Evolutionary conservation across 53 echinoderm and acorn worm genomes (phyloP).

Genomic region (Echinometra lucunter): DNA sequence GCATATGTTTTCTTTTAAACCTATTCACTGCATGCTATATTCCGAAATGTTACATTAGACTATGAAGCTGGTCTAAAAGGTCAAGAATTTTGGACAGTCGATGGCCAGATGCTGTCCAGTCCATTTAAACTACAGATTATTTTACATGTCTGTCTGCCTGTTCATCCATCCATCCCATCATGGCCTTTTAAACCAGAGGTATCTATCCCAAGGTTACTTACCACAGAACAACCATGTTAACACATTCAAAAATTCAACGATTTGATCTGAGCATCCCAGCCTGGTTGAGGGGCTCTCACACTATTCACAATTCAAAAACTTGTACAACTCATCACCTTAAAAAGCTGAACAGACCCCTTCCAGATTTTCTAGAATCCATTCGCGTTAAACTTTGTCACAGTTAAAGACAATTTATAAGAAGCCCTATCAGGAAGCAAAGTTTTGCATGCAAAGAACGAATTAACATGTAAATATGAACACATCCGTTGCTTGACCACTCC

Average conservation of each 20-base stretch:
- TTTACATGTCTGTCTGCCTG: background rate
- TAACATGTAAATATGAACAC: background rate
- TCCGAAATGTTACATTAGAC: background rate
- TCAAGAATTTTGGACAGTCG: background rate
- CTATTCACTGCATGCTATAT: background rate
- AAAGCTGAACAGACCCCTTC: too few relatives aligned
- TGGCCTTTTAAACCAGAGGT: background rate
- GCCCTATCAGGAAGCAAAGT: background rate
- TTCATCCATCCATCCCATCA: background rate
- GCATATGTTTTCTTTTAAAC: background rate
- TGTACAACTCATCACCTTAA: too few relatives aligned
- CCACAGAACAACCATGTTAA: background rate
- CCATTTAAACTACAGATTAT: background rate
- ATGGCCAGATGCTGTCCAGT: constrained; percentile 11
- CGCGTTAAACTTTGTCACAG: too few relatives aligned
- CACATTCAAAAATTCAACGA: background rate
- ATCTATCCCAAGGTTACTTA: constrained; percentile 9
- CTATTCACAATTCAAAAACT: too few relatives aligned
- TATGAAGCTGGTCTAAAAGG: background rate
- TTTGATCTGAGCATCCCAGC: too few relatives aligned
- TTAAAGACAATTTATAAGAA: background rate
- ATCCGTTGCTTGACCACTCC: background rate
- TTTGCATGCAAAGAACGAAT: background rate
- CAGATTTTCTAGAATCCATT: too few relatives aligned
- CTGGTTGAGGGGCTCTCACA: too few relatives aligned